phyloP scores from a whole-genome alignment of 2,113 vertebrate species.

The Dasypus novemcinctus region DNA sequence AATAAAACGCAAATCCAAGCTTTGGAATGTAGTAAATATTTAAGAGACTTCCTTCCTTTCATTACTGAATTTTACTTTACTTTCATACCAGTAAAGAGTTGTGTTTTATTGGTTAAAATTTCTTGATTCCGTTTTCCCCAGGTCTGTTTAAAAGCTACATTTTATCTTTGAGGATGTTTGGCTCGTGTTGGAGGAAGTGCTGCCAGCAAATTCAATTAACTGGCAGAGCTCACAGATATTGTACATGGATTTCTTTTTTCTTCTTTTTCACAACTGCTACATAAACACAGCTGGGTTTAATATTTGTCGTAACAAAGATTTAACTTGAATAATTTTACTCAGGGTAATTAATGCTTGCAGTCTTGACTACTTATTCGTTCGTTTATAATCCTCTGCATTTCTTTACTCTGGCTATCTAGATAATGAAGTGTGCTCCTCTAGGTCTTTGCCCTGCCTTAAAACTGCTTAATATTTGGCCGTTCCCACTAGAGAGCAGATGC shows the following conservation, averaged over 20 bases:
- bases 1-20: constrained; percentile 88
- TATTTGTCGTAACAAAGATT: constrained; percentile 84
- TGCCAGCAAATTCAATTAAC: constrained; percentile 88
- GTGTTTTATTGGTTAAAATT: constrained; percentile 91
- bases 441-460: constrained; percentile 81
- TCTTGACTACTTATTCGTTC: constrained; percentile 61
- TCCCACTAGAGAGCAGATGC: constrained; percentile 87
- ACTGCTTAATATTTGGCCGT: constrained; percentile 84
- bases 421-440: constrained; percentile 79
- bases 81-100: constrained; percentile 88
- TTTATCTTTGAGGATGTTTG: constrained; percentile 87
- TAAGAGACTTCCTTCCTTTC: constrained; percentile 93
- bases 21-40: constrained; percentile 95
- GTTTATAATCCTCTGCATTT: constrained; percentile 74
- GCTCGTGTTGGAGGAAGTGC: constrained; percentile 84
- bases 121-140: constrained; percentile 87
- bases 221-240: constrained; percentile 83
- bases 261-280: constrained; percentile 84
- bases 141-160: constrained; percentile 87
- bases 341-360: constrained; percentile 81
- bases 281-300: constrained; percentile 88
- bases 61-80: constrained; percentile 91
- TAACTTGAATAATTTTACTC: constrained; percentile 78
- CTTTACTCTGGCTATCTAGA: constrained; percentile 77
- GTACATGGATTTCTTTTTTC: constrained; percentile 77